Percentiles rank a stretch among this genome's conserved stretches.
Conservation (phyloP, 1,140 invertebrate species). For the Campodea augens region DNA sequence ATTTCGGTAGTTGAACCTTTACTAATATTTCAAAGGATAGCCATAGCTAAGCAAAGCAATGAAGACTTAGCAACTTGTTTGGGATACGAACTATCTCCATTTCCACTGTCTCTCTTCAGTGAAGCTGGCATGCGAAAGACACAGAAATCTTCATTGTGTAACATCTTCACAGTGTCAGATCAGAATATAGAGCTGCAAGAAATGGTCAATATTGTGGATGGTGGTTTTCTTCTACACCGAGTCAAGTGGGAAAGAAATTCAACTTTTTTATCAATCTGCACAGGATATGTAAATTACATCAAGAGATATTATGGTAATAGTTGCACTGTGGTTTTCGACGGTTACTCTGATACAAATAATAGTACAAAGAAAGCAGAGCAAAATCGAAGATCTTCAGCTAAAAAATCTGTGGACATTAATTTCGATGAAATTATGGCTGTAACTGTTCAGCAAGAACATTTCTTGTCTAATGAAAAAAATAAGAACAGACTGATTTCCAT, state of each 20-base stretch:
- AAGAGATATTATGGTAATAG: neutral
- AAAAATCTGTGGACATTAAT: conserved; percentile 2
- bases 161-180: neutral
- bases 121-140: neutral
- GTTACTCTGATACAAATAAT: neutral
- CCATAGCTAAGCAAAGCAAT: neutral
- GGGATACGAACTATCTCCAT: neutral
- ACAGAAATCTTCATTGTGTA: neutral
- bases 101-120: neutral
- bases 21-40: neutral
- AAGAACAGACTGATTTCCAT: neutral
- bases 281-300: neutral
- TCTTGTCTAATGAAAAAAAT: neutral
- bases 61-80: neutral
- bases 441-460: conserved; percentile 2
- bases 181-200: neutral
- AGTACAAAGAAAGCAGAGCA: conserved; percentile 4
- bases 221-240: neutral
- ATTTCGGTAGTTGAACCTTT: neutral
- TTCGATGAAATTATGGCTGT: neutral
- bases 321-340: neutral
- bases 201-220: neutral
- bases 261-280: neutral
- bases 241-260: neutral
- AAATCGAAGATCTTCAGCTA: neutral